Conservation (phyloP, 2,113 vertebrate species). For the Macrotus californicus region DNA sequence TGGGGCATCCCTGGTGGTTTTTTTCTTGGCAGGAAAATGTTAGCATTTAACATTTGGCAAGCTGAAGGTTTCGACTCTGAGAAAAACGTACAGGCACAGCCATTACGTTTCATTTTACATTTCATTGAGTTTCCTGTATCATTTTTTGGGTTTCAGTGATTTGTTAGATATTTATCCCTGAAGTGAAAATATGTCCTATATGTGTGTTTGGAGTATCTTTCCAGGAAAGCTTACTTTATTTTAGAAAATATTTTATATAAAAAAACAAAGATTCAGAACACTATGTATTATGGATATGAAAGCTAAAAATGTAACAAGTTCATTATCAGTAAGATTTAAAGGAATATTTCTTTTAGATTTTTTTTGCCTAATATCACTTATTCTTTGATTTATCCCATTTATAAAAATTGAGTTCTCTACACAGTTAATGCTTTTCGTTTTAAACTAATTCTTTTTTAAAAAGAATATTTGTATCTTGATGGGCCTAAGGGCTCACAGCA, state of each 20-base stretch:
- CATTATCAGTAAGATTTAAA: background rate
- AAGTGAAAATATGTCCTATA: background rate
- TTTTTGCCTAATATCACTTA: background rate
- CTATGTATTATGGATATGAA: background rate
- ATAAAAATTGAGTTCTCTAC: background rate
- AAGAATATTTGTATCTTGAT: background rate
- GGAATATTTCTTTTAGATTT: background rate
- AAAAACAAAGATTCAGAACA: background rate
- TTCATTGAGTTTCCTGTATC: background rate
- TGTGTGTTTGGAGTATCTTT: background rate
- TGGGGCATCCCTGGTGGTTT: background rate
- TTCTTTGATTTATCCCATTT: background rate
- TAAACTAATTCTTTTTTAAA: background rate
- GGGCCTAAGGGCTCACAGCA: background rate
- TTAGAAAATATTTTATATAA: background rate
- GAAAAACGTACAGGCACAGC: conserved; percentile 3
- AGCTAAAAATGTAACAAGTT: background rate
- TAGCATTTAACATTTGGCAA: conserved; percentile 36
- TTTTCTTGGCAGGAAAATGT: conserved; percentile 14
- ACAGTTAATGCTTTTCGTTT: background rate
- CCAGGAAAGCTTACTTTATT: background rate
- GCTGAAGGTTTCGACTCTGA: background rate
- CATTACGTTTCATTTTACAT: background rate
- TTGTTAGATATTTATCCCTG: background rate
- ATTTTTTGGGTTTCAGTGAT: background rate